phyloP scores from a whole-genome alignment of 37 sponge, comb jelly and placozoan genomes.

The Halisarca cf. caerulea region DNA sequence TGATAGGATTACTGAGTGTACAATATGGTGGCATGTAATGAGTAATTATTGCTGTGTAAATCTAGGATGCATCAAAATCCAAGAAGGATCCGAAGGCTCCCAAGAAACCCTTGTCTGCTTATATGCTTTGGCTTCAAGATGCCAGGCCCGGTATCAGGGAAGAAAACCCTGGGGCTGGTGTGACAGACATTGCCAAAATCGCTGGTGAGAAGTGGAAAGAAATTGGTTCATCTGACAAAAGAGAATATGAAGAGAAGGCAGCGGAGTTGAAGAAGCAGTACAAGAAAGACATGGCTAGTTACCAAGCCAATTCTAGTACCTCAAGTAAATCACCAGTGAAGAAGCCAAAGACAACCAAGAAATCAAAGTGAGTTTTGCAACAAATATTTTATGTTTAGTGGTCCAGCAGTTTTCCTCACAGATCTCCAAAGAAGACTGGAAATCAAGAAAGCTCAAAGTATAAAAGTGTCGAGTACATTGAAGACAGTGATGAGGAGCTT shows the following conservation, averaged over 20 bases:
- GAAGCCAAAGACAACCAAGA: not conserved
- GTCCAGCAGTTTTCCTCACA: not conserved
- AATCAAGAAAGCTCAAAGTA: constrained; percentile 14
- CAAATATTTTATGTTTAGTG: not conserved
- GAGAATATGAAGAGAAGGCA: constrained; percentile 68
- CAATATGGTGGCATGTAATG: no score
- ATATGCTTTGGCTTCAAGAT: constrained; percentile 91
- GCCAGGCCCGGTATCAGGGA: constrained; percentile 65
- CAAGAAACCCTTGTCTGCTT: constrained; percentile 86
- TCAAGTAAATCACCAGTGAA: constrained; percentile 15
- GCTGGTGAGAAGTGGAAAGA: constrained; percentile 89
- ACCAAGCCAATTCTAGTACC: constrained; percentile 31
- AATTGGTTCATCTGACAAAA: constrained; percentile 61
- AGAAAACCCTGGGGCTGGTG: constrained; percentile 56
- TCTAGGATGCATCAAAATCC: no score
- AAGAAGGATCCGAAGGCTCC: constrained; percentile 91
- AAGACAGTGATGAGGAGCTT: constrained; percentile 35
- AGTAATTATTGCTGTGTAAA: no score
- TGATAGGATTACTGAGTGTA: no score
- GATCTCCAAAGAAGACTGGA: constrained; percentile 10
- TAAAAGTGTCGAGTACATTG: constrained; percentile 65
- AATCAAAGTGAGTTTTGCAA: not conserved
- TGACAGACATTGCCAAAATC: constrained; percentile 82
- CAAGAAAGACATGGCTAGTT: constrained; percentile 58
- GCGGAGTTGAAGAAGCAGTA: constrained; percentile 57